Conservation (phyloP, 2,797 vertebrate genomes). For the Sebastes baramenuke region DNA sequence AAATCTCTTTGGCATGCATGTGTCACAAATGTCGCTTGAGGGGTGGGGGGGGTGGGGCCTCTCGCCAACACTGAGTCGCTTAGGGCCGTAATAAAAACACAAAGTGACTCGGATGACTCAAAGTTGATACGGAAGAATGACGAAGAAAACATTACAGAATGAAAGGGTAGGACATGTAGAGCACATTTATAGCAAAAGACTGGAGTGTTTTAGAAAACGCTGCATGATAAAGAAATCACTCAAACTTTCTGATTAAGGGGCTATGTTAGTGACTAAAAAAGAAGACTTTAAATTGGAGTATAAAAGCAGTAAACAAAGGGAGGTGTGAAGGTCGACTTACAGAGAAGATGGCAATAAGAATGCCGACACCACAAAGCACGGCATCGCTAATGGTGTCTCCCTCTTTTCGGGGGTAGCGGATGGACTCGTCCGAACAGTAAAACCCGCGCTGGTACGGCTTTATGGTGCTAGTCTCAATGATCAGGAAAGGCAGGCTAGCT, state of each 20-base stretch:
- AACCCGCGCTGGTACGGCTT: constrained; percentile 95
- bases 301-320: constrained; percentile 47
- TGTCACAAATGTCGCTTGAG: constrained; percentile 30
- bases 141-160: constrained; percentile 28
- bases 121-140: constrained; percentile 45
- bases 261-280: constrained; percentile 18
- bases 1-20: constrained; percentile 48
- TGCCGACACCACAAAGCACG: constrained; percentile 94
- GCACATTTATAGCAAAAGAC: constrained; percentile 45
- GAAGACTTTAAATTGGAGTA: constrained; percentile 21
- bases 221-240: constrained; percentile 54
- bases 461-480: constrained; percentile 98
- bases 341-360: constrained; percentile 94
- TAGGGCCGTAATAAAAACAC: constrained; percentile 35
- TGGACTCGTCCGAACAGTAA: constrained; percentile 97
- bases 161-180: constrained; percentile 45
- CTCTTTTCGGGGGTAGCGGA: constrained; percentile 94
- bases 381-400: constrained; percentile 96
- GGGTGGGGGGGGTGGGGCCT: neutral
- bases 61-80: constrained; percentile 30
- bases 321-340: constrained; percentile 84
- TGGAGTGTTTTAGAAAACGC: constrained; percentile 34
- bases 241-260: constrained; percentile 24
- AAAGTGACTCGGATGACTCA: constrained; percentile 37
- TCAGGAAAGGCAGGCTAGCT: constrained; percentile 98